A percentile compares a stretch with the other conserved stretches of the same genome.
These are phyloP conservation scores for Muscicapa adusta DNA, from an alignment of 2,113 vertebrate genomes.

Conservation along the genomic window DNA sequence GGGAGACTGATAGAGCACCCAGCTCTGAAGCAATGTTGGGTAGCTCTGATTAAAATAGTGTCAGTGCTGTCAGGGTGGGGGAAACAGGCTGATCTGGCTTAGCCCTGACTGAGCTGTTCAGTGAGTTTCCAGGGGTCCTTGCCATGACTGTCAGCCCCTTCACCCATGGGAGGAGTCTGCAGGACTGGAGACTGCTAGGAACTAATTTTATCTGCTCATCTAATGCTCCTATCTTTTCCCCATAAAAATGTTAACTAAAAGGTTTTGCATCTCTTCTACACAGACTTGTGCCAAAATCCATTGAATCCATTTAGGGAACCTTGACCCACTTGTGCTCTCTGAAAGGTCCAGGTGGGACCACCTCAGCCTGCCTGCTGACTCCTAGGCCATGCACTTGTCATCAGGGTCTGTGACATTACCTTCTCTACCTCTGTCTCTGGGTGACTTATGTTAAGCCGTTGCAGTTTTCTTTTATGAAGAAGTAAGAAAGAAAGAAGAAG, in stretches of 20 bases:
- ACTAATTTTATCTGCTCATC: background rate
- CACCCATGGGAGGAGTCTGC: background rate
- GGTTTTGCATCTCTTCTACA: background rate
- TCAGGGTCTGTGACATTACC: background rate
- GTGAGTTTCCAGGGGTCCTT: background rate
- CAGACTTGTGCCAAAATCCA: background rate
- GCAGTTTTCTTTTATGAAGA: background rate
- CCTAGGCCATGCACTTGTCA: background rate
- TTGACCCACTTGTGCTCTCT: background rate
- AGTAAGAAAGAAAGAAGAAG: background rate
- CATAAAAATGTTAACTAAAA: background rate
- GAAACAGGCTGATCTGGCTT: accelerated
- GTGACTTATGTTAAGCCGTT: background rate
- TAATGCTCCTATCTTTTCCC: background rate
- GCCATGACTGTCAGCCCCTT: accelerated
- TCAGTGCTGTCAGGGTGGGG: background rate
- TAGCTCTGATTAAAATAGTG: background rate
- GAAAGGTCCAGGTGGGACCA: background rate
- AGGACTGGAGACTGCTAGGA: background rate
- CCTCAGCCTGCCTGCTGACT: background rate
- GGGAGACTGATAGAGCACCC: background rate
- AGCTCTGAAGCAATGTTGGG: background rate
- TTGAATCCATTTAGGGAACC: background rate
- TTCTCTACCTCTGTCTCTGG: background rate
- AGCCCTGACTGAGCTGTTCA: background rate